phyloP scores from a whole-genome alignment of 2,113 vertebrate genomes.

The Scalopus aquaticus region DNA sequence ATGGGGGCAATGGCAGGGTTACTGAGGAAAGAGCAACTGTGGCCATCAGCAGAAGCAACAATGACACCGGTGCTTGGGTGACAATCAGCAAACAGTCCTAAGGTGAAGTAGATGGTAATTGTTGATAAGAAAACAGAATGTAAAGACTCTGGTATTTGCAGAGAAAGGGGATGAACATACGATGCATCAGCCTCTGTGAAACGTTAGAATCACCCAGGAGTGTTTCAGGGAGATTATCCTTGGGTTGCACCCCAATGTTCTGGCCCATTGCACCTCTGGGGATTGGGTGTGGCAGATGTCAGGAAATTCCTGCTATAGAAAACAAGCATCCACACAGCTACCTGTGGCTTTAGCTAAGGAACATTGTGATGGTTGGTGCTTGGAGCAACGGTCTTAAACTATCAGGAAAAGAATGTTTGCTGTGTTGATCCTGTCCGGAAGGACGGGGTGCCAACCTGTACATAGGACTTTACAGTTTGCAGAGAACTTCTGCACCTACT shows the following conservation, averaged over 20 bases:
- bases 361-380: neutral
- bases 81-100: neutral
- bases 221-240: neutral
- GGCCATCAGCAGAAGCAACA: neutral
- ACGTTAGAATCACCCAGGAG: neutral
- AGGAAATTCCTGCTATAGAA: neutral
- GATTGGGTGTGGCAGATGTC: neutral
- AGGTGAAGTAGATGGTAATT: neutral
- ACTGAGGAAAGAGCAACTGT: accelerated
- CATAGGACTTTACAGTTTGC: neutral
- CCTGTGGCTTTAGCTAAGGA: neutral
- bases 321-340: neutral
- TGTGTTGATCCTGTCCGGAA: neutral
- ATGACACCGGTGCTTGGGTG: neutral
- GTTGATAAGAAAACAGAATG: neutral
- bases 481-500: neutral
- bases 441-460: neutral
- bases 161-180: neutral
- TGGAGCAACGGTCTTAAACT: neutral
- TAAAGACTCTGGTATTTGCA: neutral
- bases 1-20: neutral
- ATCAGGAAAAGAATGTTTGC: neutral
- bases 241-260: neutral
- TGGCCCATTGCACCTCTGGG: neutral
- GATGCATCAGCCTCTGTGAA: neutral